Percentiles rank a stretch among this genome's conserved stretches.
Conservation (phyloP, 2,797 vertebrate species). For the Silurus aristotelis region DNA sequence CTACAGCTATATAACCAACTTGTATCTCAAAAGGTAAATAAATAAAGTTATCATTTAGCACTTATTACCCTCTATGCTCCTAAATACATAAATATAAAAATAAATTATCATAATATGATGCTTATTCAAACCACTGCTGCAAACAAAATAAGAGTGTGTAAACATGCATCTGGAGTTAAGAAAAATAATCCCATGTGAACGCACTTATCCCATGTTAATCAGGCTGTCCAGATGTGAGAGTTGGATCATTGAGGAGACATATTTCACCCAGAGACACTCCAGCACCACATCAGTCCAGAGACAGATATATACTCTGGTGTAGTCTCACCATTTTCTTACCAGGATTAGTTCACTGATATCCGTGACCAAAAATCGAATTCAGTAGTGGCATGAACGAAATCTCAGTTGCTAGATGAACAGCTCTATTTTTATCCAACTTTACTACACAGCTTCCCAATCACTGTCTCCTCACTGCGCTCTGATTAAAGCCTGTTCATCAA, state of each 20-base stretch:
- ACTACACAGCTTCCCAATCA: not conserved
- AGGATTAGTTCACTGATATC: not conserved
- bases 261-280: not conserved
- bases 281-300: not conserved
- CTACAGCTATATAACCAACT: not conserved
- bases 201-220: not conserved
- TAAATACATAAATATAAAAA: not conserved
- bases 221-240: not conserved
- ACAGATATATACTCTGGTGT: not conserved
- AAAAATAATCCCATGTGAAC: not conserved
- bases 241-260: not conserved
- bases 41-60: not conserved
- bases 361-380: not conserved
- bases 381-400: not conserved
- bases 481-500: constrained; percentile 1
- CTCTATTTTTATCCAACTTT: not conserved
- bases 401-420: not conserved
- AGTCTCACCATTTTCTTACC: not conserved
- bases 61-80: not conserved
- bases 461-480: not conserved
- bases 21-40: not conserved
- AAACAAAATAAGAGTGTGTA: not conserved
- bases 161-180: not conserved
- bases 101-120: not conserved
- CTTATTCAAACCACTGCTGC: not conserved